Evolutionary conservation across 1,140 invertebrate genomes (phyloP).

Genomic region (Teleopsis dalmanni): DNA sequence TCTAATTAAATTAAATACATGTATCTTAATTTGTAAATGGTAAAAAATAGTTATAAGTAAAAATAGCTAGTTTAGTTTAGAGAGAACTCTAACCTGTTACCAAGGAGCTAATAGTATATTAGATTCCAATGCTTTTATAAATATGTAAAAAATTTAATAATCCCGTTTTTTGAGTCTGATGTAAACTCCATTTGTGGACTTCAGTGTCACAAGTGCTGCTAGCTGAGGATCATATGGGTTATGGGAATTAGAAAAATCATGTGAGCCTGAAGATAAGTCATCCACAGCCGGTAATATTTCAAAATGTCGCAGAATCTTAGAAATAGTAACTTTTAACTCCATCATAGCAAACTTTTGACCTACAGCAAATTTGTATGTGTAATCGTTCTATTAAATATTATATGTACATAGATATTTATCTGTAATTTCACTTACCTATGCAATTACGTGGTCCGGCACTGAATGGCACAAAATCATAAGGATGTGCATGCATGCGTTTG

Average conservation of each 20-base stretch:
- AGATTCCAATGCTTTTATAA: background rate
- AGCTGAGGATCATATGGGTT: slow-evolving; percentile 28
- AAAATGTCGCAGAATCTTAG: slow-evolving; percentile 42
- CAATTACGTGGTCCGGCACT: slow-evolving; percentile 39
- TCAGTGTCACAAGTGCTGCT: slow-evolving; percentile 19
- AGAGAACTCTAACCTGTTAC: too few species aligned
- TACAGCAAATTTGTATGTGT: slow-evolving; percentile 16
- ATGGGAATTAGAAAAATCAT: background rate
- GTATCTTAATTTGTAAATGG: background rate
- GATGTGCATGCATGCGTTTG: slow-evolving; percentile 40
- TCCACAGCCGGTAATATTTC: slow-evolving; percentile 19
- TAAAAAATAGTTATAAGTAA: too few species aligned
- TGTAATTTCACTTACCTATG: slow-evolving; percentile 17
- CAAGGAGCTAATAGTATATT: too few species aligned
- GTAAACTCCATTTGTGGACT: slow-evolving; percentile 21
- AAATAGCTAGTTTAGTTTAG: too few species aligned
- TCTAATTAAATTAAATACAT: too few species aligned
- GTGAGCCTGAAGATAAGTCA: slow-evolving; percentile 21
- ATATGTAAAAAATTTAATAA: background rate
- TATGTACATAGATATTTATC: background rate
- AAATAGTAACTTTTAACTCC: slow-evolving; percentile 43
- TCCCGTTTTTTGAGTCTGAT: slow-evolving; percentile 9
- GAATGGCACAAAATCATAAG: slow-evolving; percentile 55
- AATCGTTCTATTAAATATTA: background rate
- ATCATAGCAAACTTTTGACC: slow-evolving; percentile 48